A percentile compares a stretch with the other conserved stretches of the same genome.
Conservation (phyloP, 2,113 vertebrate genomes). For the Aptenodytes forsteri region DNA sequence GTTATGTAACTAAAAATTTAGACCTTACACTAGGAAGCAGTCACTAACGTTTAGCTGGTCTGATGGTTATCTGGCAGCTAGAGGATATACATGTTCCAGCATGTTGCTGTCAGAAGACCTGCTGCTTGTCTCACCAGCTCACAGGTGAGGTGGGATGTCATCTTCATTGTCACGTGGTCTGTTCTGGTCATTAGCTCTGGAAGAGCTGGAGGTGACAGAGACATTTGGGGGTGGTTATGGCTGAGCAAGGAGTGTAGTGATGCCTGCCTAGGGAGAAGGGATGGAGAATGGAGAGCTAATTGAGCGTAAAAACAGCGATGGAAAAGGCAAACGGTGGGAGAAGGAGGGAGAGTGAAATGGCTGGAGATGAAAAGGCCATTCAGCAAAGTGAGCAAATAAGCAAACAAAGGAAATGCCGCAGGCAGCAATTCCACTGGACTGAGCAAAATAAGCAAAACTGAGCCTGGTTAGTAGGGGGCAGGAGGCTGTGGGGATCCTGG, state of each 20-base stretch:
- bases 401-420: not conserved
- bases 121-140: not conserved
- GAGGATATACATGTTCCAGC: too few relatives aligned
- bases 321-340: not conserved
- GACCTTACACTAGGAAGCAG: not conserved
- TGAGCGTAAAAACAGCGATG: not conserved
- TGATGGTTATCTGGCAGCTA: not conserved
- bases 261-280: not conserved
- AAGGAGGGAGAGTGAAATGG: not conserved
- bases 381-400: not conserved
- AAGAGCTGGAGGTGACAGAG: not conserved
- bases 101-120: not conserved
- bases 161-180: rapidly evolving
- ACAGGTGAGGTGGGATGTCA: not conserved
- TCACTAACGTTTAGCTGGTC: not conserved
- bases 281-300: not conserved
- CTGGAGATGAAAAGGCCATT: not conserved
- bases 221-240: not conserved
- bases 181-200: not conserved
- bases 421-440: not conserved
- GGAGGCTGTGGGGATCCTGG: not conserved
- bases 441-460: not conserved
- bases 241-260: not conserved
- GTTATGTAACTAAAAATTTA: not conserved
- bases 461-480: not conserved